A percentile compares a stretch with the other conserved stretches of the same genome.
These are phyloP conservation scores for Pangasius krempfi DNA, from an alignment of 2,797 vertebrate genomes.

Conservation along the genomic window DNA sequence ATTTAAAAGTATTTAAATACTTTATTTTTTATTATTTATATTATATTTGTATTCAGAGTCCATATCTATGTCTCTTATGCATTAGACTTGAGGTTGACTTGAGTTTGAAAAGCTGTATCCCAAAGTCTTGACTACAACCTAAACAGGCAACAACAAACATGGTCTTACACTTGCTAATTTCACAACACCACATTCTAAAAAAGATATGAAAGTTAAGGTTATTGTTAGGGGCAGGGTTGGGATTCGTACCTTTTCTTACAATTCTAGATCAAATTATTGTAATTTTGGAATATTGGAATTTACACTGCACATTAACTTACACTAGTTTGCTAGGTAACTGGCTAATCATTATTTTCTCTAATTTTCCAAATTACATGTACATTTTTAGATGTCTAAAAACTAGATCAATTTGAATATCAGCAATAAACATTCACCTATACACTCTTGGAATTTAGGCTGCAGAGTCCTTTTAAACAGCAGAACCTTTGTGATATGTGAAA, in stretches of 20 bases:
- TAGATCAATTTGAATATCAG: background rate
- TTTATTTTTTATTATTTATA: slow-evolving; percentile 12
- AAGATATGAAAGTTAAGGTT: background rate
- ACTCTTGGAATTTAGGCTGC: background rate
- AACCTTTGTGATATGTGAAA: no score
- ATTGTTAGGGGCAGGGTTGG: background rate
- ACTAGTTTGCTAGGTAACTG: background rate
- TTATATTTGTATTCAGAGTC: slow-evolving; percentile 24
- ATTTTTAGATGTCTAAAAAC: background rate
- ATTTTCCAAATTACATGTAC: no score
- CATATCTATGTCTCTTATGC: background rate
- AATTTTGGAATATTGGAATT: background rate
- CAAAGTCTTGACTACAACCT: background rate
- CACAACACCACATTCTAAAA: background rate
- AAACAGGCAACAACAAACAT: background rate
- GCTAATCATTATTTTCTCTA: background rate
- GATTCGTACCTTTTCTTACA: background rate
- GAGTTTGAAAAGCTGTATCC: background rate
- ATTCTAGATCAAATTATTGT: background rate
- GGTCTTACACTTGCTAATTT: background rate
- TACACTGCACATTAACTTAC: background rate
- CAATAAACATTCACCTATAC: background rate
- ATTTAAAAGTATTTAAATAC: slow-evolving; percentile 21
- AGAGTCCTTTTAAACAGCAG: no score
- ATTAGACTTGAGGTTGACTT: background rate